Percentiles rank a stretch among this genome's conserved stretches.
Evolutionary conservation across 2,797 vertebrate genomes (phyloP).

Genomic region (Galago senegalensis): DNA sequence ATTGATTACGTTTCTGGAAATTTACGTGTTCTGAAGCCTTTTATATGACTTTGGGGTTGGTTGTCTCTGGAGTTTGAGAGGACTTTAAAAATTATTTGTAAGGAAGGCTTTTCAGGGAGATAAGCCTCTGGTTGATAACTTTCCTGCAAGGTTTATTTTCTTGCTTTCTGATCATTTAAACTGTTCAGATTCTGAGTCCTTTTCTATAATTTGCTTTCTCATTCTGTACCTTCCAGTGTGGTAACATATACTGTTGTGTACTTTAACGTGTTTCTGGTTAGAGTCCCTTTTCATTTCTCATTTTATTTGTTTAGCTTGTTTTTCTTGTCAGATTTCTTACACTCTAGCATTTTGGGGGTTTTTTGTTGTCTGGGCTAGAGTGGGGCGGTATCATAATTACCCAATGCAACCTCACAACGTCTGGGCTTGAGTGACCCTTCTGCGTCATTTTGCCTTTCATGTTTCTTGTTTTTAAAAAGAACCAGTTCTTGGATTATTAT

Average conservation of each 20-base stretch:
- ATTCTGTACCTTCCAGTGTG: background rate
- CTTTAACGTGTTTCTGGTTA: background rate
- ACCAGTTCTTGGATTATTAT: background rate
- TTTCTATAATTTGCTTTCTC: slow-evolving; percentile 14
- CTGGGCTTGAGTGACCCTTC: too few species aligned
- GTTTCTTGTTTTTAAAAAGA: slow-evolving; percentile 33
- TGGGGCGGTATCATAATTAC: too few species aligned
- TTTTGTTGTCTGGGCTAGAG: too few species aligned
- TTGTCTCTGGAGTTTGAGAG: slow-evolving; percentile 30
- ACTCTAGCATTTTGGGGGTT: background rate
- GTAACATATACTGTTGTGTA: background rate
- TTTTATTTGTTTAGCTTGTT: slow-evolving; percentile 40
- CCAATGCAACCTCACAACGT: too few species aligned
- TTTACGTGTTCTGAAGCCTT: slow-evolving; percentile 9
- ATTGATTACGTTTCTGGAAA: slow-evolving; percentile 1
- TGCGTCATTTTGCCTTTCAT: too few species aligned
- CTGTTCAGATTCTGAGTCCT: background rate
- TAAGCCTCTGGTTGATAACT: background rate
- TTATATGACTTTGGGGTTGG: background rate
- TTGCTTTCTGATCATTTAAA: background rate
- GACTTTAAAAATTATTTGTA: background rate
- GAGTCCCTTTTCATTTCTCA: background rate
- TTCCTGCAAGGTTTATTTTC: slow-evolving; percentile 14
- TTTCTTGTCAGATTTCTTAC: slow-evolving; percentile 40
- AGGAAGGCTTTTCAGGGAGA: background rate